Evolutionary conservation across 2,113 vertebrate genomes (phyloP), one percentile per base, ranked within the genome.

Genomic region (Coturnix japonica): DNA sequence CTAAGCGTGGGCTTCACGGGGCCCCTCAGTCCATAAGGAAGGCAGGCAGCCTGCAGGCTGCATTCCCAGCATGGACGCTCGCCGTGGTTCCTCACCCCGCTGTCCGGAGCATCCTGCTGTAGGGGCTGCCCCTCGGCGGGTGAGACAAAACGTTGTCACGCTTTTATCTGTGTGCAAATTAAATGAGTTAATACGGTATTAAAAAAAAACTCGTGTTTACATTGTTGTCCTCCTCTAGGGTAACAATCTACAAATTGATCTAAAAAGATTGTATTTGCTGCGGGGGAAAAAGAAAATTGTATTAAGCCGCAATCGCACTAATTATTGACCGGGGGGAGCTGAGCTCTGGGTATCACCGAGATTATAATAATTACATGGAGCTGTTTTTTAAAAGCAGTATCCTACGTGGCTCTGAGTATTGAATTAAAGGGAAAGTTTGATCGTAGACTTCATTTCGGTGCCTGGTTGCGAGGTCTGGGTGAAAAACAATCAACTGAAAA

Each of bases 81-180:
- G 26, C 18, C n/a, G 8, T 76, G 80, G 25, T 63, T 63, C 35
- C 26, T 28, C 25, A 19, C 25, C 25, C 37, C 23, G 37, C 35
- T 63, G 60, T 39, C 60, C 60, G 11, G 60, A 39, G 60, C 60
- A 28, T 35, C 37, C 60, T 39, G 37, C 60, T 37, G 25, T 26
- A 39, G 60, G 37, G 70, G 83, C 90, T 57, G 46, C 33, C 64
- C 84, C 51, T 92, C 54, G 30, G 0, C 57, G 9, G 13, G 78
- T 25, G 7, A 64, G 70, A 74, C 35, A 2, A 87, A 94, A 92
- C 92, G 71, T 77, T 67, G 87, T 95, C 89, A 83, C 43, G 65
- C 91, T 96, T 96, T 91, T 95, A 94, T 95, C 92, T 91, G 85
- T 95, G 75, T 78, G 87, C 81, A 96, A 96, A 96, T 96, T 94